Evolutionary conservation across 2,888 invertebrate species (phyloP).

Genomic region (Masnerella sp.): DNA sequence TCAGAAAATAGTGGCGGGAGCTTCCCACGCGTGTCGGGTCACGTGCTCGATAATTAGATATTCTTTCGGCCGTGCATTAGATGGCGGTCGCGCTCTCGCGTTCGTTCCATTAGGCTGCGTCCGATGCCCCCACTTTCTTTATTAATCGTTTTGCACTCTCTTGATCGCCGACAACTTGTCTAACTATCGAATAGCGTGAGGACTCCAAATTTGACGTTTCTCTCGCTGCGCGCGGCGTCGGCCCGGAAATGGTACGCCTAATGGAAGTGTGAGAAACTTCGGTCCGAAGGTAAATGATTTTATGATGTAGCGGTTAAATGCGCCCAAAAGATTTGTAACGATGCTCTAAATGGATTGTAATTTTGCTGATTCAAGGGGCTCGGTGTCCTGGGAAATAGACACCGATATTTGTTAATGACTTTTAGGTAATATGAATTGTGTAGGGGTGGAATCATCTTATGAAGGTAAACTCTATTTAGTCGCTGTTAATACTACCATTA

Average conservation of each 20-base stretch:
- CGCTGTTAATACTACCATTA: no score
- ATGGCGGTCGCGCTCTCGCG: slow-evolving; percentile 60
- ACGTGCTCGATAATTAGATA: slow-evolving; percentile 78
- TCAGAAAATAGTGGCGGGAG: slow-evolving; percentile 75
- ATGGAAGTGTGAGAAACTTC: slow-evolving; percentile 53
- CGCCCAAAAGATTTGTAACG: slow-evolving; percentile 39
- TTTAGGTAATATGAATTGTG: slow-evolving; percentile 4
- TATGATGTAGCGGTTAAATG: slow-evolving; percentile 43
- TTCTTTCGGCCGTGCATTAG: slow-evolving; percentile 74
- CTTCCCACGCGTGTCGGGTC: slow-evolving; percentile 77
- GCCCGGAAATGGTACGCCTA: slow-evolving; percentile 47
- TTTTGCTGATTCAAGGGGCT: slow-evolving; percentile 35
- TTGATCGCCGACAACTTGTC: slow-evolving; percentile 70
- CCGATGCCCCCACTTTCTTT: slow-evolving; percentile 45
- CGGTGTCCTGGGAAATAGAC: slow-evolving; percentile 25
- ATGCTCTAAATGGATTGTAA: slow-evolving; percentile 32
- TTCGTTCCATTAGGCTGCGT: slow-evolving; percentile 66
- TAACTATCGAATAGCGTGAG: slow-evolving; percentile 72
- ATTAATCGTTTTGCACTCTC: slow-evolving; percentile 57
- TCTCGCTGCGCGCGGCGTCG: slow-evolving; percentile 25
- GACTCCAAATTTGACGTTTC: slow-evolving; percentile 50
- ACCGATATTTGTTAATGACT: neutral
- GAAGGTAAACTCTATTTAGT: no score
- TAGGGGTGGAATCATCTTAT: no score
- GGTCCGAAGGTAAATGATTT: slow-evolving; percentile 35